Evolutionary conservation across 2,797 vertebrate species (phyloP).

Genomic region (Hafferia zeledoni): DNA sequence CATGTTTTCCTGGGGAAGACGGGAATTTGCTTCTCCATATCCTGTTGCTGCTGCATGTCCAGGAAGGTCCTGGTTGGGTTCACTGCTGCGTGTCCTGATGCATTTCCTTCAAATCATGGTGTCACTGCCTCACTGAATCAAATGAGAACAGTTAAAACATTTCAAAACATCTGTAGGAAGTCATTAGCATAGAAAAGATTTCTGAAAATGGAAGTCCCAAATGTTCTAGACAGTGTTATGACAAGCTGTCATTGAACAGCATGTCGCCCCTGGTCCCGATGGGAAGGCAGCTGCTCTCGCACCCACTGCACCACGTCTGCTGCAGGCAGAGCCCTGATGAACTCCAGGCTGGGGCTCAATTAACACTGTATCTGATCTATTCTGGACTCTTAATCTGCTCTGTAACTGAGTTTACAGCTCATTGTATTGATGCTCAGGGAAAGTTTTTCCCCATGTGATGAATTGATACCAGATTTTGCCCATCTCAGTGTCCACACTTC

Average conservation of each 20-base stretch:
- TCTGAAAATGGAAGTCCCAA: background rate
- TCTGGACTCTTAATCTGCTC: background rate
- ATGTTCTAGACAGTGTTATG: background rate
- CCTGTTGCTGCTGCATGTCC: background rate
- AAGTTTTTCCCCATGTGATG: accelerated
- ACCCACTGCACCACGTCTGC: background rate
- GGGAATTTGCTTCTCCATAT: background rate
- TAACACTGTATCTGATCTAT: accelerated
- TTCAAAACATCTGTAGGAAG: conserved; percentile 47
- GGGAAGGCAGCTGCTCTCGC: background rate
- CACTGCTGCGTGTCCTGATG: background rate
- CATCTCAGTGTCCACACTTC: accelerated
- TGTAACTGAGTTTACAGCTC: background rate
- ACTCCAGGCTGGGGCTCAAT: background rate
- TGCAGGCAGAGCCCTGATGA: background rate
- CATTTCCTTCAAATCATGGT: background rate
- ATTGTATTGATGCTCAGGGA: background rate
- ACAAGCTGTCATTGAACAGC: background rate
- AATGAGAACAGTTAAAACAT: background rate
- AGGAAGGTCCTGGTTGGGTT: background rate
- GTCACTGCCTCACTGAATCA: background rate
- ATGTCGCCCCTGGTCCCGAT: background rate
- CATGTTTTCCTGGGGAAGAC: background rate
- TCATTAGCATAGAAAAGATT: conserved; percentile 16
- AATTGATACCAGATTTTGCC: background rate